Evolutionary conservation across 2,113 vertebrate genomes (phyloP), one percentile per base, ranked within the genome.

Genomic region (Perognathus longimembris): DNA sequence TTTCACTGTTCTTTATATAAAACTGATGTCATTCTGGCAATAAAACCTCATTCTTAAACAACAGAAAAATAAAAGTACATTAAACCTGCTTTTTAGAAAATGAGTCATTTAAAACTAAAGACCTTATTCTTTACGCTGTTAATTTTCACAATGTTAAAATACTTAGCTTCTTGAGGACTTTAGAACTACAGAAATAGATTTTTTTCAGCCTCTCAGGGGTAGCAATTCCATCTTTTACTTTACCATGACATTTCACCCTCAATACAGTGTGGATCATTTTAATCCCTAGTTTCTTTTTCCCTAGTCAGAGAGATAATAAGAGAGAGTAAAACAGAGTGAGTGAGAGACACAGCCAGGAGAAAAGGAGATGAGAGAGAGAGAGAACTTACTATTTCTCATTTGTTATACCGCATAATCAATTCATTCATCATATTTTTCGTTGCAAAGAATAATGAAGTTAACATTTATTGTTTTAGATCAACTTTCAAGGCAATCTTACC

Each of bases 401-500:
- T 83, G 34, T 73, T 80, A 77, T 2, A 45, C n/a, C 32, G 38
- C n/a, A 77, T 88, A 88, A 92, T 84, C 57, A 76, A 80, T 59
- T 91, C 83, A 92, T 38, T 78, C 66, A 82, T 32, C 66, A 79
- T 40, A 18, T 88, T 93, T 92, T 38, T 80, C 85, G 77, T 88
- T 89, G 71, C 91, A 88, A 38, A 36, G 40, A 78, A 40, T 74
- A 20, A 84, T 28, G 36, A 1, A 50, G 32, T 54, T 21, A 83
- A 77, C 30, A 89, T 88, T 86, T 59, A 73, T 10, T 85, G 54
- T 28, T 85, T 86, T 54, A 85, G 75, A 74, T 61, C 17, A 63
- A 7, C 89, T 96, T 87, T 54, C 92, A 90, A 86, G 66, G 78
- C 94, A 81, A 12, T 69, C 54, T 74, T n/a, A 89, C 75, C 94